Evolutionary conservation across 2,797 vertebrate genomes (phyloP), one percentile per base, ranked within the genome.

Genomic region (Cynodonichthys magdalenae): DNA sequence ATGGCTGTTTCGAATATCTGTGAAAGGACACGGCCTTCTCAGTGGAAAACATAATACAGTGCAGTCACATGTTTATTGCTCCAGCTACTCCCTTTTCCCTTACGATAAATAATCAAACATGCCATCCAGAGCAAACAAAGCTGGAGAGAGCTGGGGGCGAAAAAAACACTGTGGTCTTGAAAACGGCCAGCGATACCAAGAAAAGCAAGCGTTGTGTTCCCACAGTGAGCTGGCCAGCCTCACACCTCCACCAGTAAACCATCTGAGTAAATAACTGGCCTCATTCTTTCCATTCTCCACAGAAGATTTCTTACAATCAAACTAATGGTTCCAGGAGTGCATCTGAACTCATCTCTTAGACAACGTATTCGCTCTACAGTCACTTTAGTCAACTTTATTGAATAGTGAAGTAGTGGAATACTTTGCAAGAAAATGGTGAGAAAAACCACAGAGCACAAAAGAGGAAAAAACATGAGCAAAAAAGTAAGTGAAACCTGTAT

Each of bases 91-190:
- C 95, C 94, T 96, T 95, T 89, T 92, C 93, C 95, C 94, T 95
- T 94, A 95, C 94, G 94, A 97, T 96, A 97, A 97, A 97, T 98
- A 97, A 98, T 96, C 95, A 96, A 95, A 96, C 94, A 93, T 94
- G 94, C 93, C 94, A 95, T 96, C 96, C 95, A 98, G 95, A 96
- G 95, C 95, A 96, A 97, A 97, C 95, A 97, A 95, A 95, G 93
- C 87, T 87, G 92, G 87, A 78, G 90, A 94, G 93, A 94, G 93
- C 91, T 88, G 49, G 53, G 73, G 20, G 93, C 68, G 54, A 62
- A 79, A 80, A 94, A 94, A 92, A 86, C 92, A 93, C 92, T 91
- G 94, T 91, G 94, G 94, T 94, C 95, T 95, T 94, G 93, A 95
- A 94, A 94, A 91, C 89, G 90, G 90, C 90, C 93, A 89, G 86